phyloP scores from a whole-genome alignment of 2,797 vertebrate species.

The Darevskia mixta region DNA sequence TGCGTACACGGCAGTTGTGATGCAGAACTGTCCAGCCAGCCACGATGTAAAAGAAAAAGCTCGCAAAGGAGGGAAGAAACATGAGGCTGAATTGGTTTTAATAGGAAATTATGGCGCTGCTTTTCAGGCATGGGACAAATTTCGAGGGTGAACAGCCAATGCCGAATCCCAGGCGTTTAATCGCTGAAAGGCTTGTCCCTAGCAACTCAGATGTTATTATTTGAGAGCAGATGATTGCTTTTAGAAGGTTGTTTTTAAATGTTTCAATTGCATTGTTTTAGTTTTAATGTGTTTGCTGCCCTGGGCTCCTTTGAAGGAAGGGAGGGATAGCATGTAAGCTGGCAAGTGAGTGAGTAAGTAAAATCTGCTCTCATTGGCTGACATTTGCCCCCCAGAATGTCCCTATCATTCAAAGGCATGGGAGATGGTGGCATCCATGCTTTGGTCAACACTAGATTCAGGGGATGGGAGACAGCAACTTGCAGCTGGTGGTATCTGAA shows the following conservation, averaged over 20 bases:
- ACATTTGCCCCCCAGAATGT: not conserved
- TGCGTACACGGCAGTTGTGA: not conserved
- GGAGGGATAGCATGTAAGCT: no score
- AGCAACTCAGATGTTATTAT: no score
- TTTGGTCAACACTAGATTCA: no score
- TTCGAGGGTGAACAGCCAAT: not conserved
- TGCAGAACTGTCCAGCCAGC: not conserved
- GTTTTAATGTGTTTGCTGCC: no score
- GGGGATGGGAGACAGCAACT: not conserved
- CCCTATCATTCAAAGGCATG: not conserved
- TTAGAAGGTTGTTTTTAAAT: no score
- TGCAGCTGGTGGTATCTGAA: not conserved
- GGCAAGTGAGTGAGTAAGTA: not conserved
- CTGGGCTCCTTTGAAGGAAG: no score
- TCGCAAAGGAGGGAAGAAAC: not conserved
- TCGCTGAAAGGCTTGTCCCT: no score
- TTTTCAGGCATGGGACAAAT: not conserved
- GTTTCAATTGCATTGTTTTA: not conserved
- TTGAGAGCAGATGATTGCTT: no score
- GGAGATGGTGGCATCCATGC: not conserved
- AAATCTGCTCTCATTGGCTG: not conserved
- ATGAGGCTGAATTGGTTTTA: not conserved
- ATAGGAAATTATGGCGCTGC: not conserved
- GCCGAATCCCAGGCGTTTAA: not conserved
- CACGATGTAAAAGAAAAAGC: not conserved